phyloP scores from a whole-genome alignment of 2,113 vertebrate genomes.

The Bufo gargarizans region DNA sequence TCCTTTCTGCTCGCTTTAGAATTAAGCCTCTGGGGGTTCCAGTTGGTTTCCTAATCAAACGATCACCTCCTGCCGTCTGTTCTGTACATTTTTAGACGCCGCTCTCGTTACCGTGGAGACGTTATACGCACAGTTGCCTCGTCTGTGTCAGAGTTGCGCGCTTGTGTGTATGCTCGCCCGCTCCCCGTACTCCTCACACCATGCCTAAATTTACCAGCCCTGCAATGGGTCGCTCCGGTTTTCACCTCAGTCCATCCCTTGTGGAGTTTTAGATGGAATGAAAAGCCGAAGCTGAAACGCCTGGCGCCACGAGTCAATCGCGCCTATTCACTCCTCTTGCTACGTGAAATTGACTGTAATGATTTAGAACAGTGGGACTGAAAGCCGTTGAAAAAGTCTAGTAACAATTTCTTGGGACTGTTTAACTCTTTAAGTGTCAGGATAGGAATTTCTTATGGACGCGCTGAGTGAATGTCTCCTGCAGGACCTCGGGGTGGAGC shows the following conservation, averaged over 20 bases:
- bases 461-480: too few relatives aligned
- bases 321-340: neutral
- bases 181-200: neutral
- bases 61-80: conserved; percentile 25
- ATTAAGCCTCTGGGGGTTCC: conserved; percentile 27
- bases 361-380: neutral
- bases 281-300: neutral
- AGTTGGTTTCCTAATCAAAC: conserved; percentile 23
- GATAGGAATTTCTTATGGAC: too few relatives aligned
- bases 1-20: conserved; percentile 1
- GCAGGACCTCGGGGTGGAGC: too few relatives aligned
- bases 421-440: too few relatives aligned
- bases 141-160: conserved; percentile 9
- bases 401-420: too few relatives aligned
- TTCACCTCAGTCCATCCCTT: too few relatives aligned
- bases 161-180: conserved; percentile 4
- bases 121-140: conserved; percentile 2
- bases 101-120: conserved; percentile 36
- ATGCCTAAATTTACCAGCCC: neutral
- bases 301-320: neutral
- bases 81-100: conserved; percentile 48
- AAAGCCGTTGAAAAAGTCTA: too few relatives aligned
- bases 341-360: neutral
- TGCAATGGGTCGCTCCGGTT: neutral
- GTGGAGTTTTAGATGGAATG: neutral